Evolutionary conservation across 1,140 invertebrate species (phyloP).

Genomic region (Camponotus floridanus): DNA sequence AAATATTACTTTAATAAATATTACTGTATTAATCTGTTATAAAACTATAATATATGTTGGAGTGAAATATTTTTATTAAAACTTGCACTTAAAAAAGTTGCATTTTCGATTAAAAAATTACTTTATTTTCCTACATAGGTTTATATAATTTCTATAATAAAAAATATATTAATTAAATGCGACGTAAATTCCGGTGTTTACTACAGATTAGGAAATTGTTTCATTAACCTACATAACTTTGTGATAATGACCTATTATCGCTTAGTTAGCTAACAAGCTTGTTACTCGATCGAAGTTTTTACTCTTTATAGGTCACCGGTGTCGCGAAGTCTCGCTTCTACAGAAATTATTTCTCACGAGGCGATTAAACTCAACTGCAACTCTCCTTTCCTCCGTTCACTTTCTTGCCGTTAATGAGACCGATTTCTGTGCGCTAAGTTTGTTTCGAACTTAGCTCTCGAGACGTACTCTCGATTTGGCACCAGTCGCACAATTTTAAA

Average conservation of each 20-base stretch:
- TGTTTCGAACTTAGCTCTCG: constrained; percentile 42
- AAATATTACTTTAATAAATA: too few species aligned
- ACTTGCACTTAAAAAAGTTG: neutral
- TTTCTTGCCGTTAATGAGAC: constrained; percentile 63
- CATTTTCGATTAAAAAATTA: neutral
- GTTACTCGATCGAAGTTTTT: constrained; percentile 13
- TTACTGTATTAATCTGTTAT: neutral
- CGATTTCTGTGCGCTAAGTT: constrained; percentile 58
- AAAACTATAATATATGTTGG: neutral
- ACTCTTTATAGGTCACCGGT: constrained; percentile 22
- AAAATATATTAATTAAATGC: neutral
- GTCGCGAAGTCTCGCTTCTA: neutral
- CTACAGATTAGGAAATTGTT: neutral
- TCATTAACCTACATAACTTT: constrained; percentile 4
- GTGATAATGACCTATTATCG: constrained; percentile 22
- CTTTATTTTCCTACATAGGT: neutral
- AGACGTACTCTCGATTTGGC: neutral
- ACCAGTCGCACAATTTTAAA: neutral
- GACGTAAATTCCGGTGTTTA: neutral
- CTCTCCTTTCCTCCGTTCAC: constrained; percentile 16
- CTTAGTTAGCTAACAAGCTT: neutral
- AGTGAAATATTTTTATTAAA: neutral
- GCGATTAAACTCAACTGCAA: constrained; percentile 52
- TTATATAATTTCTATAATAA: neutral
- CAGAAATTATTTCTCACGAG: constrained; percentile 28